phyloP scores from a whole-genome alignment of 1,140 invertebrate species.

The Acyrthosiphon pisum region DNA sequence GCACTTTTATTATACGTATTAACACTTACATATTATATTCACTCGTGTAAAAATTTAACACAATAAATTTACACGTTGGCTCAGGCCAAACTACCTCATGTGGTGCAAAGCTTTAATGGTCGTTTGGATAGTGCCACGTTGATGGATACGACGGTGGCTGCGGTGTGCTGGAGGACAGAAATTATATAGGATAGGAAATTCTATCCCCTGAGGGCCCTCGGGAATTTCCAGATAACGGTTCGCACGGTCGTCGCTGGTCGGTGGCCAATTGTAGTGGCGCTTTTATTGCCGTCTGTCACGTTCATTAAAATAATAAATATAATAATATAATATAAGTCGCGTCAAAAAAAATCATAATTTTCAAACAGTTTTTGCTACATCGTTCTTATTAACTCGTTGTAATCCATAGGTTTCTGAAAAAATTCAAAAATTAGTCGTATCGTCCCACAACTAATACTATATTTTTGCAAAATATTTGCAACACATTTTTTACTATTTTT shows the following conservation, averaged over 20 bases:
- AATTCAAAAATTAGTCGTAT: too few relatives aligned
- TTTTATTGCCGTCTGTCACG: neutral
- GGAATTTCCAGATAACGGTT: slow-evolving; percentile 12
- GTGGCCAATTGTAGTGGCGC: neutral
- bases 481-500: too few relatives aligned
- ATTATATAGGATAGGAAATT: too few relatives aligned
- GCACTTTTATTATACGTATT: too few relatives aligned
- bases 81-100: neutral
- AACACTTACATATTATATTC: too few relatives aligned
- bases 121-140: neutral
- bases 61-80: neutral
- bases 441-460: too few relatives aligned
- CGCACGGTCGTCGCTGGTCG: neutral
- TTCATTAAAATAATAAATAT: neutral
- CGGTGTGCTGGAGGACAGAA: too few relatives aligned
- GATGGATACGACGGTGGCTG: neutral
- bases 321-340: neutral
- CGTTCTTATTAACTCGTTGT: too few relatives aligned
- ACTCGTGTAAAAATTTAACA: too few relatives aligned
- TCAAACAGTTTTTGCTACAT: neutral
- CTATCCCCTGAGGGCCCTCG: neutral
- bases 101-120: neutral
- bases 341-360: neutral
- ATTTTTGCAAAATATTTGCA: too few relatives aligned
- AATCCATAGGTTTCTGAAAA: too few relatives aligned